Evolutionary conservation across 2,797 vertebrate species (phyloP).

Genomic region (Corythornis leucogaster): DNA sequence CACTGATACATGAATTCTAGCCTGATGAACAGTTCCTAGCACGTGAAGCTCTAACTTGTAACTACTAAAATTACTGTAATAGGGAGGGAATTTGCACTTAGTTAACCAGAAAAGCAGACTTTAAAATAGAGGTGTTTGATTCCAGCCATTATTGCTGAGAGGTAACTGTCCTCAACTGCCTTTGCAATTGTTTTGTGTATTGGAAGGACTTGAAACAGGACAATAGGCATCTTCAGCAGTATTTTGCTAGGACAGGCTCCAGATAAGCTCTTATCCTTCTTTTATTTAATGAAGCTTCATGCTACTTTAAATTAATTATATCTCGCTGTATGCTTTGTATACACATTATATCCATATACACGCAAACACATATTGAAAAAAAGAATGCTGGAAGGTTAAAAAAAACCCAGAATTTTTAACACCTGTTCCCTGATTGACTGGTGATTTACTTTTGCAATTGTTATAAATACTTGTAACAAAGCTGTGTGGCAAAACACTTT

Average conservation of each 20-base stretch:
- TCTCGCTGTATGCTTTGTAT: not conserved
- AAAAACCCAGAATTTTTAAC: not conserved
- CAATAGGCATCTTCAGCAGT: not conserved
- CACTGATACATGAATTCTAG: not conserved
- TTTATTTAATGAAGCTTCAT: not conserved
- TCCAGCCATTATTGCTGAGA: not conserved
- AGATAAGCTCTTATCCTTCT: not conserved
- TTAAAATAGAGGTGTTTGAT: not conserved
- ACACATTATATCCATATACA: not conserved
- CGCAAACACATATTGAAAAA: not conserved
- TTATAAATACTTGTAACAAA: not conserved
- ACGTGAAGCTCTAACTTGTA: not conserved
- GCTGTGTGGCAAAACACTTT: not conserved
- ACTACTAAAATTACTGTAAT: not conserved
- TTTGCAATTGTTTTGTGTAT: not conserved
- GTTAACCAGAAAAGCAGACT: not conserved
- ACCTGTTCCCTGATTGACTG: not conserved
- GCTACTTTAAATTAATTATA: not conserved
- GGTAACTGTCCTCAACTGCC: not conserved
- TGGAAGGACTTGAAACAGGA: not conserved
- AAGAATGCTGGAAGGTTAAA: not conserved
- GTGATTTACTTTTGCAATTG: not conserved
- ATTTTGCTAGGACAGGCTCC: not conserved
- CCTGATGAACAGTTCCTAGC: fast-evolving
- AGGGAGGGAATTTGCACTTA: not conserved